Base-by-base conservation (phyloP, 2,797 vertebrate species). In the Potorous gilbertii region DNA sequence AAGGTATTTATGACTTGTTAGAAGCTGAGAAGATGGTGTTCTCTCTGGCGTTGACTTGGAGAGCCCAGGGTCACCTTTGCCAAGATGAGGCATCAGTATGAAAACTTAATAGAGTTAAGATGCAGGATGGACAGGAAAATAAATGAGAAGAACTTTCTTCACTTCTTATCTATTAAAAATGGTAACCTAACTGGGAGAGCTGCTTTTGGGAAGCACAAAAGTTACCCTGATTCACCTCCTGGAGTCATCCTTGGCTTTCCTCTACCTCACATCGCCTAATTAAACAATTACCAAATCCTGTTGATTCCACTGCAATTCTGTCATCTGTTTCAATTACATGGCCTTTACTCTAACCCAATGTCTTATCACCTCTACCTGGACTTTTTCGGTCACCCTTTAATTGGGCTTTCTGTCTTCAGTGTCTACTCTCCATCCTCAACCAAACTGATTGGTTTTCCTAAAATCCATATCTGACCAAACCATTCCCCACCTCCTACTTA, bases 121-220 rank as follows among this genome's bases (percentile, higher is more conserved):
- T 91, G 87, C 31, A 2, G 93, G 56, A 90, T 54, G 92, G 27
- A 81, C 62, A 91, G 87, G 89, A 62, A 91, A 97, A 95, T 95
- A 95, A 96, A 92, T 28, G 40, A 94, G 95, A 96, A 95, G 31
- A 87, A 9, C 92, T 96, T 97, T 56, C 55, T 93, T 93, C 92
- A 18, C 94, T 90, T 93, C 18, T 5, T 95, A n/a, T 90, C 89
- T 95, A 31, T 95, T 62, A 93, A 94, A 96, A 97, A 96, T 95
- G 56, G 95, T 93, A 93, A 94, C 66, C 94, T 81, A 93, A 95
- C 94, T 93, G 90, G 92, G 62, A 96, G 62, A 95, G 57, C 1
- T 94, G 52, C 56, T 95, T 92, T 96, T 96, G 94, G 94, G 28
- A 97, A 96, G 95, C 40, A 87, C 74, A 50, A 87, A 27, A 87